Evolutionary conservation across 92 coral and sea anemone species (phyloP).

Genomic region (Parazoanthus atlanticus): DNA sequence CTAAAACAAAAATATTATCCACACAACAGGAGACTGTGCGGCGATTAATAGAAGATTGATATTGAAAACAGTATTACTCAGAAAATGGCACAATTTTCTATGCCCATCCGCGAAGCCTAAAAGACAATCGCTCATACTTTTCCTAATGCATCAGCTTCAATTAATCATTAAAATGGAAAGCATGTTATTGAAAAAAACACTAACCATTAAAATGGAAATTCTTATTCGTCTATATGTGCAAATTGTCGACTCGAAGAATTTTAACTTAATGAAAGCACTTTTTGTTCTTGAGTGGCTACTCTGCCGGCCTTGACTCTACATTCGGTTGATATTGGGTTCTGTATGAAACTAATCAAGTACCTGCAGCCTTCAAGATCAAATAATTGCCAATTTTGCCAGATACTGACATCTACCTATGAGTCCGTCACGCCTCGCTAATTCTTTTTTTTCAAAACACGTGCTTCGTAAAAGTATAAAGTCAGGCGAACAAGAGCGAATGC

Average conservation of each 20-base stretch:
- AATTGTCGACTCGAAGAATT: background rate
- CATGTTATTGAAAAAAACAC: background rate
- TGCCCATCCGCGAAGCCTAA: background rate
- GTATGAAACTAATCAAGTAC: background rate
- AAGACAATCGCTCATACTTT: background rate
- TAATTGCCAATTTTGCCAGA: background rate
- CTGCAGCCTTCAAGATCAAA: background rate
- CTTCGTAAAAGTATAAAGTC: background rate
- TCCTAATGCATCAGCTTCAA: conserved; percentile 4
- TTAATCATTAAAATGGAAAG: conserved; percentile 13
- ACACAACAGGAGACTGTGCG: conserved; percentile 5
- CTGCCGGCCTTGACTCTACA: background rate
- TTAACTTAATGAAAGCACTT: background rate
- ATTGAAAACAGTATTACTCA: background rate
- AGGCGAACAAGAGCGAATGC: background rate
- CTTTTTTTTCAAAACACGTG: conserved; percentile 23
- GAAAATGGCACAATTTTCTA: background rate
- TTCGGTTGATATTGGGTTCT: background rate
- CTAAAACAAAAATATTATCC: conserved; percentile 15
- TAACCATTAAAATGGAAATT: background rate
- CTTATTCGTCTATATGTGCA: background rate
- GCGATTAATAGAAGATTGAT: background rate
- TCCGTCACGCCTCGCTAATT: background rate
- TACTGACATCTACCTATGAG: background rate
- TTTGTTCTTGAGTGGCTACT: background rate